These are phyloP conservation scores for Aphelenchoides avenae DNA, from an alignment of 1,140 invertebrate species.

Conservation along the genomic window DNA sequence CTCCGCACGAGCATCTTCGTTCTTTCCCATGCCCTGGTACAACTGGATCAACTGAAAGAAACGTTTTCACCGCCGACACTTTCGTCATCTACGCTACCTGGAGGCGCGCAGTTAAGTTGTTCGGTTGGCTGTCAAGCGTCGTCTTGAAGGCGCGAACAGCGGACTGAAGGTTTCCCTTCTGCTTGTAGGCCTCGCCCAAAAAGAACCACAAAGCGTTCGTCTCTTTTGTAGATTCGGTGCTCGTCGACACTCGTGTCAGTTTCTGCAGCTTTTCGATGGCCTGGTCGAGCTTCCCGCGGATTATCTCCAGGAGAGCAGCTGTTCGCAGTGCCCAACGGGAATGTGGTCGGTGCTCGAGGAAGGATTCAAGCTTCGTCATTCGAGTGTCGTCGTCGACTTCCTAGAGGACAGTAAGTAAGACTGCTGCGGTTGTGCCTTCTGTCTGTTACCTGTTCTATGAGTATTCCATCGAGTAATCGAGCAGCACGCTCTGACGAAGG, in stretches of 20 bases:
- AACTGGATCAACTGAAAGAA: slow-evolving; percentile 38
- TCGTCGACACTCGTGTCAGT: slow-evolving; percentile 28
- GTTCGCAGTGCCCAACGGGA: slow-evolving; percentile 34
- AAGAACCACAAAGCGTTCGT: slow-evolving; percentile 27
- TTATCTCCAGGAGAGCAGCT: slow-evolving; percentile 28
- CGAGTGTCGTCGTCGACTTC: slow-evolving; percentile 14
- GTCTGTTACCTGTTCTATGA: too few relatives aligned
- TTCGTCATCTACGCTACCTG: slow-evolving; percentile 21
- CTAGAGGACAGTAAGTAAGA: slow-evolving; percentile 10
- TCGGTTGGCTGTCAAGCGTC: slow-evolving; percentile 33
- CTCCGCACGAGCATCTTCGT: slow-evolving; percentile 32
- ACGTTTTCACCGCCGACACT: neutral
- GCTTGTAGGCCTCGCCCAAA: slow-evolving; percentile 38
- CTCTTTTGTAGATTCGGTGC: slow-evolving; percentile 16
- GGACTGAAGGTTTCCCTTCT: slow-evolving; percentile 42
- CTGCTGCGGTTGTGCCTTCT: too few relatives aligned
- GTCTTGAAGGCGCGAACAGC: slow-evolving; percentile 34
- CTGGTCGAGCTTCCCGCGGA: slow-evolving; percentile 25
- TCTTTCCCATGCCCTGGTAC: slow-evolving; percentile 39
- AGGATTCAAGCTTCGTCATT: neutral
- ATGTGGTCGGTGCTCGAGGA: slow-evolving; percentile 19
- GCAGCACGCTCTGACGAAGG: too few relatives aligned
- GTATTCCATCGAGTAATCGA: too few relatives aligned
- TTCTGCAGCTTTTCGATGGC: slow-evolving; percentile 38
- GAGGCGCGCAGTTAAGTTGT: slow-evolving; percentile 16